Base-by-base conservation (phyloP, 2,888 invertebrate species). In the Desoria tigrina region DNA sequence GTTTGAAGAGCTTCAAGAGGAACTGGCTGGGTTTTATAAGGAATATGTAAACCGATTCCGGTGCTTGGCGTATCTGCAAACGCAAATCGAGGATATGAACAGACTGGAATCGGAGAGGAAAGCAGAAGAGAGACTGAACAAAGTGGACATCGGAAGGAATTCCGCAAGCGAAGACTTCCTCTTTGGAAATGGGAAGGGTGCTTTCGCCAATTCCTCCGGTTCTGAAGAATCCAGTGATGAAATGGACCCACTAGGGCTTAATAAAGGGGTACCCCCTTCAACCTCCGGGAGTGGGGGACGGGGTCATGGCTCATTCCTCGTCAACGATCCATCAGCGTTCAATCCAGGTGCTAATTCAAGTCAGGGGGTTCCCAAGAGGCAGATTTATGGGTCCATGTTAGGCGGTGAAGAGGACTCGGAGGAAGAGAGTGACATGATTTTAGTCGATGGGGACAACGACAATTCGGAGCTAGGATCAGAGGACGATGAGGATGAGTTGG, bases 21-120 rank as follows among this genome's bases (percentile, higher is more conserved):
- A 95, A 78, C 81, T 98, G 21, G 89, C 90, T 77, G 83, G 86
- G 70, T 83, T 95, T 23, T 96, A 95, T 82, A 88, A 89, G 42
- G 87, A 90, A 77, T 99, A 96, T 82, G 88, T 97, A 74, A 83
- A 89, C 59, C 87, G 94, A 62, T 89, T 93, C 79, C 88, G 96
- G 59, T 92, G 93, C 77, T 85, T 96, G 53, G 88, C 92, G 74
- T 92, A 92, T 64, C 82, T 99, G 59, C 94, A 94, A 78, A 89
- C 90, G 64, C 88, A 91, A 77, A 87, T 94, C 75, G 89, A 90
- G 73, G 88, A 94, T 70, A 84, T 90, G 28, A 90, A 93, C 78
- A 85, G 86, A 66, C 83, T 84, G 0, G 92, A 94, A 78, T 86
- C 88, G 23, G 90, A 92, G 81, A 86, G 88, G 67, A 86, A 88